These are phyloP conservation scores for Felis chaus DNA, from an alignment of 2,113 vertebrate species.

Conservation along the genomic window DNA sequence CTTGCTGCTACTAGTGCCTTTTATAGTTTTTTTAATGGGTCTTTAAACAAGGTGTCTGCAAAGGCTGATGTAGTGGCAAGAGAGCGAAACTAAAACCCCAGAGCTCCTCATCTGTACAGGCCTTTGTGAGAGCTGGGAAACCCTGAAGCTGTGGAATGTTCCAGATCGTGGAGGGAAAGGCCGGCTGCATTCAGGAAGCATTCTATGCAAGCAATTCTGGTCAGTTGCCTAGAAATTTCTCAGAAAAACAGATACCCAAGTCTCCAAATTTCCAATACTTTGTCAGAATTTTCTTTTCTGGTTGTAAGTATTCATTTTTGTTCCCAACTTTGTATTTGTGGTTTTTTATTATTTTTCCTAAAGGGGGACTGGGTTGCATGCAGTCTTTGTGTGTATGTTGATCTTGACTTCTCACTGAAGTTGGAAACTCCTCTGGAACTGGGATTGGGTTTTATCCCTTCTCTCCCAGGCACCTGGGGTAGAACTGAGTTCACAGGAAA, in stretches of 20 bases:
- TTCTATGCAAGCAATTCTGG: not conserved
- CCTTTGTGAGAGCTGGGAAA: not conserved
- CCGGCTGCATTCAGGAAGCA: not conserved
- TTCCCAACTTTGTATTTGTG: not conserved
- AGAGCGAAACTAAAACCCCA: too few relatives aligned
- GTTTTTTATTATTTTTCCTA: not conserved
- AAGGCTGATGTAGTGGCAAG: not conserved
- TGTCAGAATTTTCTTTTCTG: not conserved
- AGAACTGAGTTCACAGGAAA: not conserved
- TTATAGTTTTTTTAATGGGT: not conserved
- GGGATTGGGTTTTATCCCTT: not conserved
- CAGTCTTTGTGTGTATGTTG: not conserved
- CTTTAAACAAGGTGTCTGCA: not conserved
- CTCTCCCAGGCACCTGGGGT: not conserved
- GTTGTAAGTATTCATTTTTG: not conserved
- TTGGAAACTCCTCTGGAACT: not conserved
- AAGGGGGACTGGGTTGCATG: not conserved
- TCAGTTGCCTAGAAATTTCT: not conserved
- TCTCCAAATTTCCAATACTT: not conserved
- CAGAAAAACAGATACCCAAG: not conserved
- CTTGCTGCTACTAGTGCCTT: not conserved
- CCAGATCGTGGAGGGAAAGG: not conserved
- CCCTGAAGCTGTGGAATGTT: not conserved
- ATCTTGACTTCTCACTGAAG: not conserved
- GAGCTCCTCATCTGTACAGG: not conserved